Evolutionary conservation across 2,888 invertebrate species (phyloP).

Genomic region (Orthosia incerta): DNA sequence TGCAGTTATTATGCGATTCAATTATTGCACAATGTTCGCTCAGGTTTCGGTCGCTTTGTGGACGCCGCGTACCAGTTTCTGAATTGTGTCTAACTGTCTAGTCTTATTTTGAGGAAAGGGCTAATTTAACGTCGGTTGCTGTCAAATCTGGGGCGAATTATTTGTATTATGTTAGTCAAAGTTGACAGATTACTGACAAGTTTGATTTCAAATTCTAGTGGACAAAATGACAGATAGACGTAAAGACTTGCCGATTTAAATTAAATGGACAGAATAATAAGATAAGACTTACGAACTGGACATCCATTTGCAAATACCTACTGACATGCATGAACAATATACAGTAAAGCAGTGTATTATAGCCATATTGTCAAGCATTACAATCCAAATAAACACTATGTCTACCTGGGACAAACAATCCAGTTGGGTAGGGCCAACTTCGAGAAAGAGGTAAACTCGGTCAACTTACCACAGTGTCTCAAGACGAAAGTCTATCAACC

Average conservation of each 20-base stretch:
- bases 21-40: slow-evolving; percentile 86
- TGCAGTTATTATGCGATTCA: slow-evolving; percentile 89
- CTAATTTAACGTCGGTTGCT: slow-evolving; percentile 15
- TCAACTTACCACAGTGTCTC: too few species aligned
- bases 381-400: too few species aligned
- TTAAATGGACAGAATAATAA: slow-evolving; percentile 3
- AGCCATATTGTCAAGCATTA: too few species aligned
- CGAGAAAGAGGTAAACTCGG: too few species aligned
- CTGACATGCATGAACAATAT: not conserved
- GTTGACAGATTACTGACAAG: slow-evolving; percentile 1
- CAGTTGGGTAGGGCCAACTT: too few species aligned
- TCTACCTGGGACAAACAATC: too few species aligned
- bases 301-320: not conserved
- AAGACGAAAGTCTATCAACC: too few species aligned
- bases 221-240: slow-evolving; percentile 4
- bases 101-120: slow-evolving; percentile 38
- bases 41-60: slow-evolving; percentile 77
- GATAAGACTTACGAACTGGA: not conserved
- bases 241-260: not conserved
- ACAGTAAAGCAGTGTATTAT: not conserved
- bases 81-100: slow-evolving; percentile 59
- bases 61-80: slow-evolving; percentile 61
- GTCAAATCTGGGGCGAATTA: slow-evolving; percentile 8
- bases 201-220: not conserved
- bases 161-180: not conserved